Percentiles rank a stretch among this genome's conserved stretches.
Evolutionary conservation across 2,797 vertebrate genomes (phyloP).

Genomic region (Poliocrania exsul): DNA sequence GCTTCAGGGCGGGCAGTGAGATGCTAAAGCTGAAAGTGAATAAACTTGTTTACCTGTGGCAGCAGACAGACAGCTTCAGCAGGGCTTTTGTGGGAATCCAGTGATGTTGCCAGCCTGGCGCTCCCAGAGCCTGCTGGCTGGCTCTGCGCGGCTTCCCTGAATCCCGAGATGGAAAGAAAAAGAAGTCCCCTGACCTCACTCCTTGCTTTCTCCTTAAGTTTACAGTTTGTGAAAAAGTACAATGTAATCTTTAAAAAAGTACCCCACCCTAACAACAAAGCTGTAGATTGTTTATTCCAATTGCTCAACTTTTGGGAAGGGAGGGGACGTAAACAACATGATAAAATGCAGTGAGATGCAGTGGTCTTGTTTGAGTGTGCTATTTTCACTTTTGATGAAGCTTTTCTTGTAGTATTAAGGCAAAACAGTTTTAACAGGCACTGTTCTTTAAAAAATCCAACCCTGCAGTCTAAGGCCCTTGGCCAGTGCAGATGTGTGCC

Average conservation of each 20-base stretch:
- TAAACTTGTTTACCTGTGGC: not conserved
- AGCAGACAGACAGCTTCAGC: not conserved
- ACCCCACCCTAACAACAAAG: not conserved
- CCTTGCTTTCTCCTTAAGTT: not conserved
- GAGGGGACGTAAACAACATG: not conserved
- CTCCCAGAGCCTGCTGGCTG: not conserved
- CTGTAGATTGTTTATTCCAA: not conserved
- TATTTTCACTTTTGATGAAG: not conserved
- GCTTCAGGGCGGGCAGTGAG: not conserved
- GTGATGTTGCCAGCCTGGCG: fast-evolving
- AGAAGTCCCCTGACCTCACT: not conserved
- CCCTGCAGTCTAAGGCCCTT: not conserved
- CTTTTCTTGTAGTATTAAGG: not conserved
- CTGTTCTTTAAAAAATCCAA: not conserved
- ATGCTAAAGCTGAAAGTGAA: not conserved
- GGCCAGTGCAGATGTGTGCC: not conserved
- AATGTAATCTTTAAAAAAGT: not conserved
- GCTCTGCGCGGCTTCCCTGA: not conserved
- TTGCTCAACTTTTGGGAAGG: not conserved
- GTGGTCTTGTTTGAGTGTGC: not conserved
- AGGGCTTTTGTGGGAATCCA: not conserved
- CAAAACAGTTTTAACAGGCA: not conserved
- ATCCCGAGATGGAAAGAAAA: not conserved
- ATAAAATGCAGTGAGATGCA: not conserved
- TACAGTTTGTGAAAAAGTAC: not conserved